Conservation (phyloP, 2,888 invertebrate species). For the Teleogryllus oceanicus region DNA sequence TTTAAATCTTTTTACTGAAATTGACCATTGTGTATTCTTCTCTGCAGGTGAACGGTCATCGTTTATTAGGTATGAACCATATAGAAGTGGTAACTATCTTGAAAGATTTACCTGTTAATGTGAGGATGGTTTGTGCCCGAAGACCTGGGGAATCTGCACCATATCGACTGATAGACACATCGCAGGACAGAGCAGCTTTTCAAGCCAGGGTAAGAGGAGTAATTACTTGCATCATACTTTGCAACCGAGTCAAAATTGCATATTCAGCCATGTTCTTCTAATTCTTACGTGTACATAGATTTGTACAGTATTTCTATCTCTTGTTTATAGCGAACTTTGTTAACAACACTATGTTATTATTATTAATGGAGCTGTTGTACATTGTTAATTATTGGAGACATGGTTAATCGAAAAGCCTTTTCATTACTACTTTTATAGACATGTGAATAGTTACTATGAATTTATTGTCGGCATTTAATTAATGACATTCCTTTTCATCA, state of each 20-base stretch:
- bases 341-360: too few species aligned
- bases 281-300: too few species aligned
- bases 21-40: not conserved
- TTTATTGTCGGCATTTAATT: too few species aligned
- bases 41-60: constrained; percentile 82
- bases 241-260: not conserved
- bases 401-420: too few species aligned
- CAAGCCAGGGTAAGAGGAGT: constrained; percentile 60
- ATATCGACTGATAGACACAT: constrained; percentile 68
- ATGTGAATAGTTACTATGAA: too few species aligned
- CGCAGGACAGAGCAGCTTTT: constrained; percentile 74
- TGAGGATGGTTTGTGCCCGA: constrained; percentile 85
- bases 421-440: too few species aligned
- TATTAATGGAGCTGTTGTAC: too few species aligned
- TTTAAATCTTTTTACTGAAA: not conserved
- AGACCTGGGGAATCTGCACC: constrained; percentile 57
- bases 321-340: too few species aligned
- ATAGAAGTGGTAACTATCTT: constrained; percentile 90
- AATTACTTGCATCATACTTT: not conserved
- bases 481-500: too few species aligned
- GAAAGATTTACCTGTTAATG: constrained; percentile 84
- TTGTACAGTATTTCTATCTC: too few species aligned
- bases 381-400: too few species aligned
- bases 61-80: constrained; percentile 88
- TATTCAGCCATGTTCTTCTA: too few species aligned